Evolutionary conservation across 2,888 invertebrate genomes (phyloP), one percentile per base, ranked within the genome.

Genomic region (Lepidonotus clava): DNA sequence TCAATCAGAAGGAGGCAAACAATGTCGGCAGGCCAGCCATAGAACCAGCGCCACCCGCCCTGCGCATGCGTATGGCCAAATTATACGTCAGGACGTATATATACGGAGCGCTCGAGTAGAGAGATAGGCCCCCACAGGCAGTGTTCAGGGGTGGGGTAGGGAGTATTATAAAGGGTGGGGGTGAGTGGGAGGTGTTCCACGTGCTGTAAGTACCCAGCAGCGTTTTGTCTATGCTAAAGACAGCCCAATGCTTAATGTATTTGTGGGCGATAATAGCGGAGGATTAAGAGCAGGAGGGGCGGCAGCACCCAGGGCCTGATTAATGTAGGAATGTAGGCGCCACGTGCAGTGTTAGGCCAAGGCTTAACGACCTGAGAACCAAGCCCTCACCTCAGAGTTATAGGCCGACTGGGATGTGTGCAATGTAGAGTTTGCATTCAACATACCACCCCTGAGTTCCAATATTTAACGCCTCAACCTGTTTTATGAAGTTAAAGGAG

Each of bases 1-100:
- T 61, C 61, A 61, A 24, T 61, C 61, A 61, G 61, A 28, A 61
- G n/a, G 61, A 28, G 61, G 61, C 61, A n/a, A 61, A 61, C 61
- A 61, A 61, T 61, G 61, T 61, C 61, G 1, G 61, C 61, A 11
- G 61, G 11, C 24, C 28, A 32, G 24, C 28, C 28, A 61, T 61
- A 61, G 61, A 61, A 61, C 24, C 61, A 28, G 24, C 61, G 28
- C 11, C 28, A 24, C 61, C 21, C 2, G 28, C 21, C 28, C 28
- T n/a, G n/a, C 61, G 61, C 61, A 61, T 61, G 28, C 61, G 28
- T 61, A 61, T 61, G 28, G 61, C 24, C 1, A 61, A 61, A 61
- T 61, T 61, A 61, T 61, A 32, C 61, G 28, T 24, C 28, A 11
- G 2, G 28, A 61, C 61, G 11, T 61, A 28, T 28, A 24, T 61